Evolutionary conservation across 2,888 invertebrate genomes (phyloP).

Genomic region (Miltochrista miniata): DNA sequence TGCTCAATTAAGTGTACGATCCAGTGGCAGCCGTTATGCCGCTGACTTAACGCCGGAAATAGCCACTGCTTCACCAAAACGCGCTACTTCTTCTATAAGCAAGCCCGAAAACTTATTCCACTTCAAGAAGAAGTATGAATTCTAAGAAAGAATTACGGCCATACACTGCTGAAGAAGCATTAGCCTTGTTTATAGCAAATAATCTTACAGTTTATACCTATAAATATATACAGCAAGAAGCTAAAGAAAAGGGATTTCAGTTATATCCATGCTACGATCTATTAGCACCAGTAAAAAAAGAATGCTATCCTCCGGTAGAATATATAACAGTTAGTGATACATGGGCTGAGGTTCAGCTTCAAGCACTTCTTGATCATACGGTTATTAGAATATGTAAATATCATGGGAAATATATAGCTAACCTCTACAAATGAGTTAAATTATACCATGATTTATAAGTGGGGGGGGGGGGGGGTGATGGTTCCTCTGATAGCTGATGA

Average conservation of each 20-base stretch:
- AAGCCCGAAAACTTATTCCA: too few relatives aligned
- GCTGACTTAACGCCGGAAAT: slow-evolving; percentile 10
- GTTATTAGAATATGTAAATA: too few relatives aligned
- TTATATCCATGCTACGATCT: background rate
- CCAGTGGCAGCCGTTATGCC: slow-evolving; percentile 14
- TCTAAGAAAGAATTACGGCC: background rate
- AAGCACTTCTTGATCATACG: too few relatives aligned
- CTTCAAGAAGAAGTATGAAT: too few relatives aligned
- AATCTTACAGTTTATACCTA: background rate
- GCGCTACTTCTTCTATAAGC: slow-evolving; percentile 9
- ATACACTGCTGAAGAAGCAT: background rate
- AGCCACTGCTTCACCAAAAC: slow-evolving; percentile 9
- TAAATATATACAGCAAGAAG: background rate
- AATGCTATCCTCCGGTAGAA: background rate
- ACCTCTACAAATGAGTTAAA: background rate
- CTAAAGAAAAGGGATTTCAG: background rate
- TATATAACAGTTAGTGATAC: background rate
- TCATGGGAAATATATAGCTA: background rate
- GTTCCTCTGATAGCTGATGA: background rate
- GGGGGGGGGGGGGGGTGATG: too few relatives aligned
- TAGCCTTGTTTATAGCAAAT: background rate
- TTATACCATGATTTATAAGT: too few relatives aligned
- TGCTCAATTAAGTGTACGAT: slow-evolving; percentile 15
- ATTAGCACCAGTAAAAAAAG: background rate
- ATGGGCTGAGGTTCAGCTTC: too few relatives aligned